These are phyloP conservation scores for Drosophila robusta DNA, from an alignment of 2,888 invertebrate species.

Conservation along the genomic window DNA sequence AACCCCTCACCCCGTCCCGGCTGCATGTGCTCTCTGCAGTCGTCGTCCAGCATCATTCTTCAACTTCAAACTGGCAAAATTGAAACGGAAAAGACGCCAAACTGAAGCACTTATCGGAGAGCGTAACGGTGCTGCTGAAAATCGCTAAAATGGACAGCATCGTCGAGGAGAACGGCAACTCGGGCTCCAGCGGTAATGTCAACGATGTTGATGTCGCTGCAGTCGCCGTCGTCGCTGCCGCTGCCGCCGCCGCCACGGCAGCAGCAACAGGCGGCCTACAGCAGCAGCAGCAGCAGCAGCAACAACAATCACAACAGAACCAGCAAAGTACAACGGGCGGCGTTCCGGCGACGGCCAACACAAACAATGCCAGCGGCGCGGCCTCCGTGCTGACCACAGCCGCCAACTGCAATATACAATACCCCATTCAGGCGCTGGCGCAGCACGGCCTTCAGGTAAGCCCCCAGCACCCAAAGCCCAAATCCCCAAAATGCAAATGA, in stretches of 20 bases:
- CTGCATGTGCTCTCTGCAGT: conserved; percentile 32
- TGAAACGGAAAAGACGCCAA: conserved; percentile 85
- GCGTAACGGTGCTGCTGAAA: conserved; percentile 88
- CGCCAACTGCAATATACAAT: conserved; percentile 92
- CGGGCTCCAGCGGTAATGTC: conserved; percentile 74
- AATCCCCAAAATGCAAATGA: no score
- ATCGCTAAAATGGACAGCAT: conserved; percentile 90
- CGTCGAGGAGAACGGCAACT: conserved; percentile 95
- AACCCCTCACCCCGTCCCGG: conserved; percentile 1
- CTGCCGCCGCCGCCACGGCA: conserved; percentile 38
- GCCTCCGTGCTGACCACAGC: conserved; percentile 86
- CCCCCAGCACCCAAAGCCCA: no score
- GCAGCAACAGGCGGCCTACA: conserved; percentile 40
- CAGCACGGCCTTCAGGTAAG: conserved; percentile 88
- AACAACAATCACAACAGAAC: conserved; percentile 74
- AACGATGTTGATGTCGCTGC: conserved; percentile 70
- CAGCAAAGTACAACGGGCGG: conserved; percentile 77
- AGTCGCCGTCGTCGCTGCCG: conserved; percentile 41
- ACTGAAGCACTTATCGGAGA: conserved; percentile 85
- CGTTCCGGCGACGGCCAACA: conserved; percentile 57
- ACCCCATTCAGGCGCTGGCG: conserved; percentile 87
- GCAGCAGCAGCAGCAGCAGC: conserved; percentile 38
- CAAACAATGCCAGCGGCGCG: conserved; percentile 60
- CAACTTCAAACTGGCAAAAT: conserved; percentile 82
- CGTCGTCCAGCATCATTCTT: conserved; percentile 33